A percentile compares a stretch with the other conserved stretches of the same genome.
Conservation (phyloP, 2,113 vertebrate genomes). For the Prunella fulvescens region DNA sequence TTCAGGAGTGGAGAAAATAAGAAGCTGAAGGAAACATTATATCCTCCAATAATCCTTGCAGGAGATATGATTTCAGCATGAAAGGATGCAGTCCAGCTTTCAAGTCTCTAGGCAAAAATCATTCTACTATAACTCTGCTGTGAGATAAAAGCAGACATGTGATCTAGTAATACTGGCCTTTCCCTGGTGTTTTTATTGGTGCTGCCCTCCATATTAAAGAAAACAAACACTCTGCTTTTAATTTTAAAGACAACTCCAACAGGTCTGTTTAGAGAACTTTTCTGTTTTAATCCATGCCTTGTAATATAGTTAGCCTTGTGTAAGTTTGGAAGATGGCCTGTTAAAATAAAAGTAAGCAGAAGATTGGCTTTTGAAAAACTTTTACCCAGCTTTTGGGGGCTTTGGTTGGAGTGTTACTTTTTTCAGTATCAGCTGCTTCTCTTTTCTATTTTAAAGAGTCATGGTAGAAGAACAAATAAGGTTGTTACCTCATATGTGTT, state of each 20-base stretch:
- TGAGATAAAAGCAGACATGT: conserved; percentile 59
- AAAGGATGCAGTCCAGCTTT: conserved; percentile 54
- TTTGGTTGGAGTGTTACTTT: not conserved
- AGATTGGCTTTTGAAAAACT: not conserved
- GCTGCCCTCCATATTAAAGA: conserved; percentile 45
- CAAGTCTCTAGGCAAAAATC: conserved; percentile 64
- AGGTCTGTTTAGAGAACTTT: conserved; percentile 31
- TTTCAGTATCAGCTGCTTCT: not conserved
- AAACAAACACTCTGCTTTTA: conserved; percentile 57
- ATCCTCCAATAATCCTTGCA: conserved; percentile 53
- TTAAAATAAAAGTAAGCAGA: conserved; percentile 38
- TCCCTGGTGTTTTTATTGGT: conserved; percentile 58
- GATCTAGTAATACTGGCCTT: conserved; percentile 48
- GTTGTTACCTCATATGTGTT: not conserved
- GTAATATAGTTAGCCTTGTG: conserved; percentile 37
- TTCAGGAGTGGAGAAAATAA: conserved; percentile 61
- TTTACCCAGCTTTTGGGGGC: not conserved
- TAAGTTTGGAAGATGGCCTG: conserved; percentile 24
- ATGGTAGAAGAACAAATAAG: not conserved
- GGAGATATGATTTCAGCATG: conserved; percentile 65
- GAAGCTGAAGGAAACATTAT: conserved; percentile 50
- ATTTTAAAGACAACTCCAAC: conserved; percentile 62
- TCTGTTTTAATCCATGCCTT: conserved; percentile 47
- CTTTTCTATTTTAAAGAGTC: not conserved
- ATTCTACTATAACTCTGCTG: conserved; percentile 43